A percentile compares a stretch with the other conserved stretches of the same genome.
Conservation (phyloP, 2,888 invertebrate species). For the Callosobruchus maculatus region DNA sequence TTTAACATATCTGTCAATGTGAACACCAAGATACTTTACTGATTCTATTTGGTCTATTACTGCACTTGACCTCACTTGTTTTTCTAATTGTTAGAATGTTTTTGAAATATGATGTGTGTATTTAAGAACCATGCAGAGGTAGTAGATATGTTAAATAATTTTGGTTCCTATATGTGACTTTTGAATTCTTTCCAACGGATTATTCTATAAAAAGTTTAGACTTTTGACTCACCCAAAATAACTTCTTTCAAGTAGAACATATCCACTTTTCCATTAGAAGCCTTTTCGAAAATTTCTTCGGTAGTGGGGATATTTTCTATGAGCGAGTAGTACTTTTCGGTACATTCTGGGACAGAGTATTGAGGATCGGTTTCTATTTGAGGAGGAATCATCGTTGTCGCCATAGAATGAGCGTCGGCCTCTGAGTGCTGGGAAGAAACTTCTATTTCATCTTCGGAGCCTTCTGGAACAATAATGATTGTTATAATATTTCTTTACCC, state of each 20-base stretch:
- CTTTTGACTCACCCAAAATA: not conserved
- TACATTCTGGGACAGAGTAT: slow-evolving; percentile 14
- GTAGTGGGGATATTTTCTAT: not conserved
- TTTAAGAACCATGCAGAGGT: too few relatives aligned
- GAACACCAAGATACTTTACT: too few relatives aligned
- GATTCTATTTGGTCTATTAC: too few relatives aligned
- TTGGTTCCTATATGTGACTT: too few relatives aligned
- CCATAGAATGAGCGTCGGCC: slow-evolving; percentile 35
- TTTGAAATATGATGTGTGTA: too few relatives aligned
- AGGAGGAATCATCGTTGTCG: slow-evolving; percentile 38
- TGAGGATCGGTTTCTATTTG: slow-evolving; percentile 17
- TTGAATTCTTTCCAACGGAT: too few relatives aligned
- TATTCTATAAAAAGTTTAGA: too few relatives aligned
- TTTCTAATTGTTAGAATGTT: too few relatives aligned
- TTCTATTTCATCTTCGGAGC: slow-evolving; percentile 60
- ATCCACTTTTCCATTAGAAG: slow-evolving; percentile 22
- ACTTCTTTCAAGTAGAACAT: slow-evolving; percentile 27
- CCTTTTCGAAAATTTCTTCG: not conserved
- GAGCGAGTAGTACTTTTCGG: slow-evolving; percentile 16
- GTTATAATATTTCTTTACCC: too few relatives aligned
- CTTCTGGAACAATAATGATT: slow-evolving; percentile 55
- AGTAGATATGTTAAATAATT: too few relatives aligned
- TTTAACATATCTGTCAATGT: too few relatives aligned
- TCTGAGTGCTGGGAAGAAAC: slow-evolving; percentile 30
- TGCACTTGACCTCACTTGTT: too few relatives aligned